Evolutionary conservation across 64 coral and sea anemone genomes (phyloP).

Genomic region (Pocillopora verrucosa): DNA sequence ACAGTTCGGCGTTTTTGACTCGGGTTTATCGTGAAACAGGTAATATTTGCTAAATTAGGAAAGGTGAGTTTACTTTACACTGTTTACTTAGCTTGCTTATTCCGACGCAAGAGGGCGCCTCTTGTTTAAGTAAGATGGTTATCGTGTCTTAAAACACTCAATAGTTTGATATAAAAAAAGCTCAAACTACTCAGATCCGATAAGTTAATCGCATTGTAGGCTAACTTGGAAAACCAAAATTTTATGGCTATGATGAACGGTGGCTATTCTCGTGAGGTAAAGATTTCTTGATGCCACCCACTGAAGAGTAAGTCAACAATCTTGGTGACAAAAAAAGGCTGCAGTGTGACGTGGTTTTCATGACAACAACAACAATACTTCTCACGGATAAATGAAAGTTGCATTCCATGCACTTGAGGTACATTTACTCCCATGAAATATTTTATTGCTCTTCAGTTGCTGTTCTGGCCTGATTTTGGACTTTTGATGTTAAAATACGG

Average conservation of each 20-base stretch:
- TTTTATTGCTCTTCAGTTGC: neutral
- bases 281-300: too few relatives aligned
- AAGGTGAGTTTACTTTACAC: conserved; percentile 5
- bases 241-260: neutral
- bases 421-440: neutral
- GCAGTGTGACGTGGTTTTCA: neutral
- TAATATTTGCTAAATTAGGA: neutral
- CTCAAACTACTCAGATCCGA: neutral
- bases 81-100: neutral
- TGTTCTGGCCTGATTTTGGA: neutral
- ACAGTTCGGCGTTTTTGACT: neutral
- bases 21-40: neutral
- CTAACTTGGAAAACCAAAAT: neutral
- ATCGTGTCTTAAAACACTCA: conserved; percentile 15
- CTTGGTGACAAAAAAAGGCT: neutral
- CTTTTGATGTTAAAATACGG: neutral
- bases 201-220: neutral
- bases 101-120: conserved; percentile 6
- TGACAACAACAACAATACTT: neutral
- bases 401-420: neutral
- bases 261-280: too few relatives aligned
- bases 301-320: neutral
- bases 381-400: neutral
- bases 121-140: conserved; percentile 24
- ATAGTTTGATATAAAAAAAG: neutral